Percentiles rank a stretch among this genome's conserved stretches.
phyloP scores from a whole-genome alignment of 2,888 invertebrate species.

The Tiliacea aurago region DNA sequence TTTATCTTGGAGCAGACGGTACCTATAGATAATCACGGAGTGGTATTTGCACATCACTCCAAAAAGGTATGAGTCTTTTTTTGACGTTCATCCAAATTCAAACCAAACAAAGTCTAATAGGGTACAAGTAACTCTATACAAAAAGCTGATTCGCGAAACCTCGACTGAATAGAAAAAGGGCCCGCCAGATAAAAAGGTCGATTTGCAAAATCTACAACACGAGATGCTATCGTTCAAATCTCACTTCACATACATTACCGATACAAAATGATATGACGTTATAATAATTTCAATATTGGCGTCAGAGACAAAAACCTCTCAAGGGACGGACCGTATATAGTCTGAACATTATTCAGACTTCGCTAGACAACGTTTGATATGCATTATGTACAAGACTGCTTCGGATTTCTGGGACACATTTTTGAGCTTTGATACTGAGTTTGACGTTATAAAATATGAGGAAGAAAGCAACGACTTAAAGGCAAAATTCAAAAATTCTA shows the following conservation, averaged over 20 bases:
- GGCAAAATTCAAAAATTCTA: too few species aligned
- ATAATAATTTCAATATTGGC: slow-evolving; percentile 58
- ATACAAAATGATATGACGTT: slow-evolving; percentile 39
- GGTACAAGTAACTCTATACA: slow-evolving; percentile 31
- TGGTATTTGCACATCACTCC: slow-evolving; percentile 33
- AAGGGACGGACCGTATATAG: slow-evolving; percentile 40
- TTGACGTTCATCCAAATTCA: slow-evolving; percentile 5
- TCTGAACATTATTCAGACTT: slow-evolving; percentile 46
- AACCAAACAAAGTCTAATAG: slow-evolving; percentile 32
- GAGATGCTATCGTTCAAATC: slow-evolving; percentile 10
- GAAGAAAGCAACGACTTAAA: background rate
- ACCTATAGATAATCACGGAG: slow-evolving; percentile 39
- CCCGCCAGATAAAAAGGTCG: background rate
- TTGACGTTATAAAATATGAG: slow-evolving; percentile 2
- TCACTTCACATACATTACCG: slow-evolving; percentile 39
- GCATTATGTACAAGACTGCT: slow-evolving; percentile 31
- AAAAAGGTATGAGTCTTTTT: slow-evolving; percentile 21
- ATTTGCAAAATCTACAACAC: slow-evolving; percentile 35
- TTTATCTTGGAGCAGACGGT: slow-evolving; percentile 23
- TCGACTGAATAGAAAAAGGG: slow-evolving; percentile 20
- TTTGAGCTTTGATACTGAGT: slow-evolving; percentile 10
- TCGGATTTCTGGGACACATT: slow-evolving; percentile 18
- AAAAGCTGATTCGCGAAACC: slow-evolving; percentile 29
- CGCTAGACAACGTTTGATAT: slow-evolving; percentile 29
- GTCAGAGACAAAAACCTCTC: slow-evolving; percentile 34